phyloP scores from a whole-genome alignment of 2,113 vertebrate species.

The Bettongia penicillata region DNA sequence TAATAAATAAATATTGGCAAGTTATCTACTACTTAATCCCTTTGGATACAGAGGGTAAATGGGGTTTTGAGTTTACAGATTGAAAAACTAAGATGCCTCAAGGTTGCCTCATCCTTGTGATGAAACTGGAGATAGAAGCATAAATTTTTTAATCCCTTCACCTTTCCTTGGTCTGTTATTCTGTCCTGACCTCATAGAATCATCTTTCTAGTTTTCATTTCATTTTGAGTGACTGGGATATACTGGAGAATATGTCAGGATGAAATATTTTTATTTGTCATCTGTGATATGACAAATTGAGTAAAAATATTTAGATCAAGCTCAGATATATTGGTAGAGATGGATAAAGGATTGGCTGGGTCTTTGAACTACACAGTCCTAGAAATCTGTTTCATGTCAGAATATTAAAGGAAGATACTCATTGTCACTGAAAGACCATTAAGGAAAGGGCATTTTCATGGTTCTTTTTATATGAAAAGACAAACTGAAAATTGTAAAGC shows the following conservation, averaged over 20 bases:
- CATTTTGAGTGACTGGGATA: conserved; percentile 38
- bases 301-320: conserved; percentile 38
- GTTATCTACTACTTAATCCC: conserved; percentile 62
- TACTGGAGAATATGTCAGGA: conserved; percentile 25
- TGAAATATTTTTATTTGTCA: conserved; percentile 39
- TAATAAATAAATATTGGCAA: conserved; percentile 57
- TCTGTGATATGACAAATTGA: conserved; percentile 11
- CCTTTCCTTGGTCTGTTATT: neutral
- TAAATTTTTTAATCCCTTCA: conserved; percentile 1
- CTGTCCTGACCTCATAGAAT: neutral
- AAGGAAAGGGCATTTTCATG: neutral
- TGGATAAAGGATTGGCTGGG: neutral
- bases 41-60: conserved; percentile 45
- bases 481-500: conserved; percentile 14
- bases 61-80: conserved; percentile 42
- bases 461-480: neutral
- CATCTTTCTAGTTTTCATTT: conserved; percentile 26
- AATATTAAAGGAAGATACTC: neutral
- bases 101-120: conserved; percentile 15
- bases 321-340: neutral
- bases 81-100: neutral
- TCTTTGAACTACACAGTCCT: neutral
- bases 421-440: neutral
- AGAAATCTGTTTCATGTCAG: conserved; percentile 11
- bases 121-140: conserved; percentile 28